A percentile compares a stretch with the other conserved stretches of the same genome.
phyloP scores from a whole-genome alignment of 2,797 vertebrate species.

The Anniella stebbinsi region DNA sequence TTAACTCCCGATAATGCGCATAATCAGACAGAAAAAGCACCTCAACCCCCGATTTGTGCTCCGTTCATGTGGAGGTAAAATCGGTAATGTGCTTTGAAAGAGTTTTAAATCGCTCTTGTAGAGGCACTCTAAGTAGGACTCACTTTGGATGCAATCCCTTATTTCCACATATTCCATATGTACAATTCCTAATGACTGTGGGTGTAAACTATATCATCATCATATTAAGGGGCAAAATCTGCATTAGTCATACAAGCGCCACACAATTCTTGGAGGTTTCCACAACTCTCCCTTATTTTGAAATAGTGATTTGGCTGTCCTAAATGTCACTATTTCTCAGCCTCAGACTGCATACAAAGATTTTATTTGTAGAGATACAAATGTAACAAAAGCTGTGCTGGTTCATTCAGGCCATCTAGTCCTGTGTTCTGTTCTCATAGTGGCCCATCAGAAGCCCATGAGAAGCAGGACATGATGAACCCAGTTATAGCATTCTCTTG shows the following conservation, averaged over 20 bases:
- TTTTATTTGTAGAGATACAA: background rate
- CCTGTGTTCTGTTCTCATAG: no score
- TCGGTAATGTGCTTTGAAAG: no score
- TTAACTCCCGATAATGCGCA: no score
- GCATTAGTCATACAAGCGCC: background rate
- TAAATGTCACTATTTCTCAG: background rate
- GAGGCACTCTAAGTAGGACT: no score
- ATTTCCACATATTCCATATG: background rate
- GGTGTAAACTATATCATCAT: no score
- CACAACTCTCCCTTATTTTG: background rate
- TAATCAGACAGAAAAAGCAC: no score
- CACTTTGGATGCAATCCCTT: no score
- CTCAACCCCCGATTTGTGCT: no score
- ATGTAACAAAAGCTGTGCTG: background rate
- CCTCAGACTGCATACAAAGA: background rate
- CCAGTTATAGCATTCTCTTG: no score
- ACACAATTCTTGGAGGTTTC: background rate
- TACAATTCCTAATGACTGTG: background rate
- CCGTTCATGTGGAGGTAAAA: no score
- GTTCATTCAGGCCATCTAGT: background rate
- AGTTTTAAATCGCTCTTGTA: no score
- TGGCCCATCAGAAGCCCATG: background rate
- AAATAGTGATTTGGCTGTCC: background rate
- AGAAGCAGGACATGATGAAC: no score
- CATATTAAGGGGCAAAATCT: background rate